A percentile compares a stretch with the other conserved stretches of the same genome.
These are phyloP conservation scores for Palaemon carinicauda DNA, from an alignment of 1,140 invertebrate genomes.

Conservation along the genomic window DNA sequence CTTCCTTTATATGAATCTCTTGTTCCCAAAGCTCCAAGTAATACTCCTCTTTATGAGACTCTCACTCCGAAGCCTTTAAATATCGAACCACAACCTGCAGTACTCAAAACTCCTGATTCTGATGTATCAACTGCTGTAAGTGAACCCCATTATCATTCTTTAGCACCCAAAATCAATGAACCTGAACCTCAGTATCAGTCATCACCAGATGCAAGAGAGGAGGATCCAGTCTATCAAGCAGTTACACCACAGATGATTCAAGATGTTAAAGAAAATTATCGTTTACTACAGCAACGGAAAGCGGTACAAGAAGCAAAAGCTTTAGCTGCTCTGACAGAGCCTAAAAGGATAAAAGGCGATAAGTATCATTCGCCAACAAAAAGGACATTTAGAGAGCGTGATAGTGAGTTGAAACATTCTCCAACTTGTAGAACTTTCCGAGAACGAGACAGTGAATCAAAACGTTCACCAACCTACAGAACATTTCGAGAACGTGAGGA, in stretches of 20 bases:
- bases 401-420: conserved; percentile 25
- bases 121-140: conserved; percentile 6
- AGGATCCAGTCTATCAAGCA: conserved; percentile 40
- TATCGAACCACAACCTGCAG: background rate
- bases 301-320: conserved; percentile 30
- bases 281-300: conserved; percentile 33
- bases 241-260: conserved; percentile 47
- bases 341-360: conserved; percentile 6
- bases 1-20: background rate
- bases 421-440: conserved; percentile 19
- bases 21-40: conserved; percentile 13
- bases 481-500: too few relatives aligned
- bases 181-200: conserved; percentile 31
- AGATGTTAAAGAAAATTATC: conserved; percentile 44
- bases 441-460: conserved; percentile 29
- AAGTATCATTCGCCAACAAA: conserved; percentile 47
- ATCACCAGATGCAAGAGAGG: conserved; percentile 26
- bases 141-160: conserved; percentile 34
- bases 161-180: conserved; percentile 14
- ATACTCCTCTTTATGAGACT: conserved; percentile 30
- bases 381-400: conserved; percentile 36
- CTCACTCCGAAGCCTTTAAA: conserved; percentile 3
- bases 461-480: conserved; percentile 1
- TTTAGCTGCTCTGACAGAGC: background rate
- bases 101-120: background rate